These are phyloP conservation scores for Colletes collaris DNA, from an alignment of 2,888 invertebrate genomes.

Conservation along the genomic window DNA sequence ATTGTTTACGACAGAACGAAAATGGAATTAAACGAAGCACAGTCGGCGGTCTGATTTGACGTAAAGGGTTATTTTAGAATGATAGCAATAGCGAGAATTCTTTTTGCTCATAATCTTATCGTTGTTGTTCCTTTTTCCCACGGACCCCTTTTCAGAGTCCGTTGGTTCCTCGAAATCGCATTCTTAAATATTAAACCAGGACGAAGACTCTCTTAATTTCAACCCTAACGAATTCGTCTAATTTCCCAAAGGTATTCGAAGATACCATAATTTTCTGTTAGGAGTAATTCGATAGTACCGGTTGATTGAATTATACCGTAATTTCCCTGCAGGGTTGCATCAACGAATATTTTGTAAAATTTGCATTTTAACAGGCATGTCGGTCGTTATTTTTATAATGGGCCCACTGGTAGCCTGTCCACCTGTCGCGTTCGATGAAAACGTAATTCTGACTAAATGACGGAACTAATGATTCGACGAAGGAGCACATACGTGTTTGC, in stretches of 20 bases:
- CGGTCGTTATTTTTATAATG: conserved; percentile 18
- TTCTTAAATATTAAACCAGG: no score
- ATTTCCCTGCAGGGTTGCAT: not conserved
- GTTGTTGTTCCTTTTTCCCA: no score
- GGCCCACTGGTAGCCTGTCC: conserved; percentile 16
- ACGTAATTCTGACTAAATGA: conserved; percentile 3
- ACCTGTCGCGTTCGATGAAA: conserved; percentile 29
- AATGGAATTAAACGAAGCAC: conserved; percentile 47
- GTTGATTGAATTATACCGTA: not conserved
- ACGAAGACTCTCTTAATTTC: no score
- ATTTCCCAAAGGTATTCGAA: no score
- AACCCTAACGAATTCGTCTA: no score
- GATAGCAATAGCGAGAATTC: conserved; percentile 31
- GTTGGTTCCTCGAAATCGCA: no score
- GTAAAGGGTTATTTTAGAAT: conserved; percentile 30
- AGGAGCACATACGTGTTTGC: not conserved
- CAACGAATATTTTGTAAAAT: conserved; percentile 16
- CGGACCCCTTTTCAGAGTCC: no score
- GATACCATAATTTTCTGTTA: no score
- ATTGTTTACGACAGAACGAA: conserved; percentile 53
- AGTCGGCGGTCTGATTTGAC: not conserved
- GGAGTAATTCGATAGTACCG: not conserved
- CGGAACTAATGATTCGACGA: conserved; percentile 32
- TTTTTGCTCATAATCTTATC: no score
- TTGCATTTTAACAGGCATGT: conserved; percentile 1